phyloP scores from a whole-genome alignment of 2,888 invertebrate species.

The Micropterix aruncella region DNA sequence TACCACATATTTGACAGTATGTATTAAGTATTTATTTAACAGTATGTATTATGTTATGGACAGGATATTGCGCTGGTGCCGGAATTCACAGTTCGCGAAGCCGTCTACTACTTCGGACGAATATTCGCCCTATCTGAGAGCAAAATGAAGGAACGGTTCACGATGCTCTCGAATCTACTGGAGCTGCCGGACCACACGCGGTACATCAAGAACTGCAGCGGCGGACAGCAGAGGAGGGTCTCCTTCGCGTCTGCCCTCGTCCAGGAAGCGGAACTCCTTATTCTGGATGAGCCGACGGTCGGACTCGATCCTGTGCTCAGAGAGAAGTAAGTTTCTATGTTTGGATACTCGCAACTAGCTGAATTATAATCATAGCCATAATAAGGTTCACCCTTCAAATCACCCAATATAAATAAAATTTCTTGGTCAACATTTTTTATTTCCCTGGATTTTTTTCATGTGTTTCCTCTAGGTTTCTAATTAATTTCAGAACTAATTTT shows the following conservation, averaged over 20 bases:
- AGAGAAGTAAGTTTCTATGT: conserved; percentile 46
- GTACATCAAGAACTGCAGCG: conserved; percentile 60
- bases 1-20: too few relatives aligned
- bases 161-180: conserved; percentile 53
- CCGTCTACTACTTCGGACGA: conserved; percentile 75
- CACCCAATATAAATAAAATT: too few relatives aligned
- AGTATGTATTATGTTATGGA: too few relatives aligned
- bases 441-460: too few relatives aligned
- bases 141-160: conserved; percentile 49
- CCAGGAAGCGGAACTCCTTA: conserved; percentile 77
- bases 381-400: too few relatives aligned
- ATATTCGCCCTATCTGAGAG: conserved; percentile 63
- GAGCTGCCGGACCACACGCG: conserved; percentile 58
- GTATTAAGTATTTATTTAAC: too few relatives aligned
- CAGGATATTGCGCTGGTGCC: conserved; percentile 67
- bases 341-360: too few relatives aligned
- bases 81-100: conserved; percentile 72
- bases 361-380: too few relatives aligned
- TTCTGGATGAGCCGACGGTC: conserved; percentile 90
- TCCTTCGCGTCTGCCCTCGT: conserved; percentile 81
- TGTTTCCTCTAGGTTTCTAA: too few relatives aligned
- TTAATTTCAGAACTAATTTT: too few relatives aligned
- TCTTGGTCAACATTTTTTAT: too few relatives aligned
- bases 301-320: conserved; percentile 82
- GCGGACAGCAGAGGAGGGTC: conserved; percentile 81